Conservation (phyloP, 2,888 invertebrate species). For the Carcina quercana region DNA sequence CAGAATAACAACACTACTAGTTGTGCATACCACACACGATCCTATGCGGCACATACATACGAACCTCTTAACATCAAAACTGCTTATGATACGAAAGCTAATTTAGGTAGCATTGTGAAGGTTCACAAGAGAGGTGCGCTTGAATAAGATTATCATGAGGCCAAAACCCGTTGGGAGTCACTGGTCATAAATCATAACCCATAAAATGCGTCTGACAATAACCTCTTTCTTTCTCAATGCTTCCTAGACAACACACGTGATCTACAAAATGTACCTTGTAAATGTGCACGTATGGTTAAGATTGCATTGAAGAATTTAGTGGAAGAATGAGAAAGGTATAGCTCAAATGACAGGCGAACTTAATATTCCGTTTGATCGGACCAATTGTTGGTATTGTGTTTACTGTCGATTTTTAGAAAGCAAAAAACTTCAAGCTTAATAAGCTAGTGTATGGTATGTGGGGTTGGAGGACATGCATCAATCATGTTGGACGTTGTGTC, state of each 20-base stretch:
- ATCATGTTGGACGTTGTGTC: conserved; percentile 49
- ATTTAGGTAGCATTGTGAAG: conserved; percentile 73
- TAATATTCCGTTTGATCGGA: conserved; percentile 73
- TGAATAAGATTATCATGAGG: conserved; percentile 70
- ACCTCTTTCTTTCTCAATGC: conserved; percentile 52
- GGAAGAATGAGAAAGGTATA: conserved; percentile 43
- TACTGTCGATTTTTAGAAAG: conserved; percentile 62
- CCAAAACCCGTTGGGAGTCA: conserved; percentile 72
- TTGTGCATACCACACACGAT: conserved; percentile 51
- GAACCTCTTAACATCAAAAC: conserved; percentile 45
- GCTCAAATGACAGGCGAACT: conserved; percentile 72
- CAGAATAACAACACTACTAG: conserved; percentile 44
- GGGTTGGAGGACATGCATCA: conserved; percentile 60
- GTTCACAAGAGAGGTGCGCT: conserved; percentile 59
- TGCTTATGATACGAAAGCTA: conserved; percentile 60
- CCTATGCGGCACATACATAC: background rate
- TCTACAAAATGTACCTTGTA: conserved; percentile 25
- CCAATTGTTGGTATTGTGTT: conserved; percentile 72
- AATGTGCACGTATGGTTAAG: conserved; percentile 13
- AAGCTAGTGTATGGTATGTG: conserved; percentile 30
- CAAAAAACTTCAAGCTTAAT: conserved; percentile 45
- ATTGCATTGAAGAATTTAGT: conserved; percentile 22
- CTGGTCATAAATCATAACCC: conserved; percentile 73
- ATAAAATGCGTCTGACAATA: conserved; percentile 71
- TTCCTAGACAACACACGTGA: conserved; percentile 40